phyloP scores from a whole-genome alignment of 2,113 vertebrate species.

The Hemibagrus wyckioides region DNA sequence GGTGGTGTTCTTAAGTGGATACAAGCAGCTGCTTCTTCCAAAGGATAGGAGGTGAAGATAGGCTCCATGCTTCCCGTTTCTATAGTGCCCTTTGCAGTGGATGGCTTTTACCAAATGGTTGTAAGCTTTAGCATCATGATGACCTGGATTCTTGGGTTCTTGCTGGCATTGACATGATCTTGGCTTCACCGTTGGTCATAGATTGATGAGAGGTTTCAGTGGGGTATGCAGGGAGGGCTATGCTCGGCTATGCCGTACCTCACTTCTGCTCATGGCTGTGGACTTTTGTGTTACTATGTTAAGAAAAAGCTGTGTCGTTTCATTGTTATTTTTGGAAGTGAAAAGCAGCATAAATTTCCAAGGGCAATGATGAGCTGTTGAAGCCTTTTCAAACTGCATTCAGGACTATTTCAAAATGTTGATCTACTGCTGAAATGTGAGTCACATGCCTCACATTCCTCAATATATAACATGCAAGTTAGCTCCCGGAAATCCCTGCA shows the following conservation, averaged over 20 bases:
- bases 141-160: slow-evolving; percentile 54
- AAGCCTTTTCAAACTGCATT: slow-evolving; percentile 22
- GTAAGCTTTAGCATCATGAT: slow-evolving; percentile 46
- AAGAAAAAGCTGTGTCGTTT: slow-evolving; percentile 10
- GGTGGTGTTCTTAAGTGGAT: slow-evolving; percentile 20
- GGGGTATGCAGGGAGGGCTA: slow-evolving; percentile 12
- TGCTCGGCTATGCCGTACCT: neutral
- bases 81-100: slow-evolving; percentile 25
- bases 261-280: slow-evolving; percentile 7
- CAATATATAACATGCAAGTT: neutral
- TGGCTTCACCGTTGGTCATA: slow-evolving; percentile 35
- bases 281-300: slow-evolving; percentile 18
- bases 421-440: neutral
- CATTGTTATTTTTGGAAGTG: slow-evolving; percentile 39
- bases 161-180: slow-evolving; percentile 43
- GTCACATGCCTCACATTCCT: neutral
- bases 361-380: slow-evolving; percentile 38
- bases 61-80: neutral
- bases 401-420: slow-evolving; percentile 15
- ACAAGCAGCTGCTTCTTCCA: slow-evolving; percentile 14
- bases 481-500: neutral
- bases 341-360: slow-evolving; percentile 36
- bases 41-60: slow-evolving; percentile 31
- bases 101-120: slow-evolving; percentile 38
- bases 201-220: slow-evolving; percentile 45